Base-by-base conservation (phyloP, 2,888 invertebrate species). In the Drosophila lacicola region DNA sequence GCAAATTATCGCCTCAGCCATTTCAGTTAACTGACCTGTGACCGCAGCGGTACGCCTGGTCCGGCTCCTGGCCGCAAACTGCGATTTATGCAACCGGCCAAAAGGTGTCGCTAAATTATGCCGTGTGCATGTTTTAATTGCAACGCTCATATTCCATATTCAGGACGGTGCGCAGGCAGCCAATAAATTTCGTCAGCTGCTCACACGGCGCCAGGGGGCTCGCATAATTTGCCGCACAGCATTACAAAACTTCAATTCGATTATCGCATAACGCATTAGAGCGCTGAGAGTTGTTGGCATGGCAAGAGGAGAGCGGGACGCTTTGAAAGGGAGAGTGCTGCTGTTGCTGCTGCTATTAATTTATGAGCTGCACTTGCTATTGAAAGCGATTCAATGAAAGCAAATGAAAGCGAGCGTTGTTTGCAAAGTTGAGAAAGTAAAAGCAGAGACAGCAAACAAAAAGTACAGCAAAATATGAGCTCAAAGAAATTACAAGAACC, bases 111-210 rank as follows among this genome's bases (percentile, higher is more conserved):
- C 81, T 88, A 74, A 88, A 82, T 88, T 82, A 82, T 86, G 86
- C 83, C 86, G 73, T 70, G 88, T 82, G 80, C 88, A 71, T 53
- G 77, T 80, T 81, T 81, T 83, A 88, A 83, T 88, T 88, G 87
- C 75, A 60, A 36, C 69, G 58, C 66, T 74, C 78, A 77, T 83
- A 80, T 82, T 64, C 78, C 79, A 66, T 63, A 82, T 83, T 86
- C 74, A 74, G 74, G 14, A 53, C 36, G 45, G 44, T 6, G 10
- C 61, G 66, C 13, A 44, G 41, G 56, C 36, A 66, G 47, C 66
- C 70, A 76, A 82, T 85, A 76, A 88, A 82, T 75, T 65, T 58
- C 21, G 41, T 21, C 17, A 21, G 3, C 51, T 56, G 67, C 49
- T 66, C 58, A 55, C 60, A 67, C 34, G 29, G 50, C 36, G 21